A percentile compares a stretch with the other conserved stretches of the same genome.
phyloP scores from a whole-genome alignment of 2,797 vertebrate genomes.

The Momotus momota region DNA sequence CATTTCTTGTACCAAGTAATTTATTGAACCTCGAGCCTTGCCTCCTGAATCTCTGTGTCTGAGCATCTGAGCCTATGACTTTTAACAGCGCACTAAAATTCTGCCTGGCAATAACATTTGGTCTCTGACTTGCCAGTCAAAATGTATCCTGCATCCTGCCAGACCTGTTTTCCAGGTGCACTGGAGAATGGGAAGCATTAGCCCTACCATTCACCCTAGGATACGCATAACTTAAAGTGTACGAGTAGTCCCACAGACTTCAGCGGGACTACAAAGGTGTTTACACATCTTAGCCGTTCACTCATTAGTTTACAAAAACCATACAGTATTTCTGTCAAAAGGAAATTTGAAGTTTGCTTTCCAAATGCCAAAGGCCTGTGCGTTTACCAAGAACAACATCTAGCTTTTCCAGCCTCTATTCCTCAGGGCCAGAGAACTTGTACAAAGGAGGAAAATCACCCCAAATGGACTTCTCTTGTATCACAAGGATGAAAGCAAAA shows the following conservation, averaged over 20 bases:
- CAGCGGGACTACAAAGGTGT: not conserved
- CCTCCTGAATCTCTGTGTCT: not conserved
- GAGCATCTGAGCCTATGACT: not conserved
- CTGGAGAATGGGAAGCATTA: not conserved
- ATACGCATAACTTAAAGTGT: not conserved
- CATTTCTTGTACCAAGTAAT: not conserved
- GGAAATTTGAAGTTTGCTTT: constrained; percentile 24
- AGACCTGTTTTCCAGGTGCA: not conserved
- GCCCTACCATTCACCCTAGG: not conserved
- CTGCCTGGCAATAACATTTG: not conserved
- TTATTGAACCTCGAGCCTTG: not conserved
- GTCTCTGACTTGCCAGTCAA: not conserved
- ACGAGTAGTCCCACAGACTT: not conserved
- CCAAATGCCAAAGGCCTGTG: not conserved
- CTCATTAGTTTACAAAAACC: constrained; percentile 1
- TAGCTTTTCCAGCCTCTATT: constrained; percentile 7
- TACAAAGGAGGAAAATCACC: constrained; percentile 25
- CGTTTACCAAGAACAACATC: constrained; percentile 7
- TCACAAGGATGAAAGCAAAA: constrained; percentile 30
- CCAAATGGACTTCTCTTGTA: constrained; percentile 30
- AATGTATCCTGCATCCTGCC: not conserved
- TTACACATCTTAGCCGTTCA: not conserved
- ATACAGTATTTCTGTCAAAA: constrained; percentile 9
- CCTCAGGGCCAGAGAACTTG: constrained; percentile 19
- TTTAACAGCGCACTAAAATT: not conserved